These are phyloP conservation scores for Drosophila tripunctata DNA, from an alignment of 2,888 invertebrate genomes.

Conservation along the genomic window DNA sequence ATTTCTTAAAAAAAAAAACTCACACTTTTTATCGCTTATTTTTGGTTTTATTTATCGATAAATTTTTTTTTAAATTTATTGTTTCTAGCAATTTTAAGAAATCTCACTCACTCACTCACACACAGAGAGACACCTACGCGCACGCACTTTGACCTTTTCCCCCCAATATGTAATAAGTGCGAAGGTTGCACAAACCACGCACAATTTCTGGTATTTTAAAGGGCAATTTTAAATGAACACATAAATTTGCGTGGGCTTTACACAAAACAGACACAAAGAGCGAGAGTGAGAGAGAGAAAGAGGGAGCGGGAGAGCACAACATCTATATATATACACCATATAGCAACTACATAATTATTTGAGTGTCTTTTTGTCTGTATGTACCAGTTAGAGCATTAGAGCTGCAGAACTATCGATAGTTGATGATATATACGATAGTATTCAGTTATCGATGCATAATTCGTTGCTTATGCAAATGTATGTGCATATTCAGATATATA, in stretches of 20 bases:
- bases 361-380: too few relatives aligned
- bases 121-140: neutral
- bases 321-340: too few relatives aligned
- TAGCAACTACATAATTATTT: too few relatives aligned
- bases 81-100: neutral
- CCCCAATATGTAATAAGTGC: conserved; percentile 1
- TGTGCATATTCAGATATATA: too few relatives aligned
- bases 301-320: too few relatives aligned
- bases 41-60: neutral
- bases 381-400: too few relatives aligned
- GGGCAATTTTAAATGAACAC: conserved; percentile 34
- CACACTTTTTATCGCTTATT: too few relatives aligned
- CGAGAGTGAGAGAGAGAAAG: neutral
- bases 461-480: too few relatives aligned
- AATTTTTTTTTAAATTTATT: neutral
- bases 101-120: neutral
- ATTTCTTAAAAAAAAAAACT: too few relatives aligned
- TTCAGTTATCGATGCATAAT: too few relatives aligned
- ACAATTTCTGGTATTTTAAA: conserved; percentile 24
- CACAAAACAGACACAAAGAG: conserved; percentile 1
- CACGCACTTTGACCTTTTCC: conserved; percentile 35
- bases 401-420: too few relatives aligned
- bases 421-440: too few relatives aligned
- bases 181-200: conserved; percentile 40
- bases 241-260: conserved; percentile 25